A percentile compares a stretch with the other conserved stretches of the same genome.
Conservation (phyloP, 2,888 invertebrate species). For the Cancer borealis region DNA sequence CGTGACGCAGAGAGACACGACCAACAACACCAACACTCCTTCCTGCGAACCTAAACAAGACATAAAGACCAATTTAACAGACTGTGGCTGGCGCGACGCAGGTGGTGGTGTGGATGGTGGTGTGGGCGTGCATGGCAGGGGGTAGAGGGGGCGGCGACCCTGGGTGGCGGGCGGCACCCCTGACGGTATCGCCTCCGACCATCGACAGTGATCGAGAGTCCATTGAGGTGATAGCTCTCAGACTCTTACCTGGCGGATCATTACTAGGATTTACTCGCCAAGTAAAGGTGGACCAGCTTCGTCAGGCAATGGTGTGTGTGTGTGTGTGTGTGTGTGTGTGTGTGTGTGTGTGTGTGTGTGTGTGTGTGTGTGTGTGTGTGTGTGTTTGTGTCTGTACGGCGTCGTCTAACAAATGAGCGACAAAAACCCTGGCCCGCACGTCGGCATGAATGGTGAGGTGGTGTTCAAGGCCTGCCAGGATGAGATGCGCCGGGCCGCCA, state of each 20-base stretch:
- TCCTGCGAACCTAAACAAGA: not conserved
- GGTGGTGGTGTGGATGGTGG: not conserved
- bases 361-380: conserved; percentile 62
- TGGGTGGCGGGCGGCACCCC: conserved; percentile 32
- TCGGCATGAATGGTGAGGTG: not conserved
- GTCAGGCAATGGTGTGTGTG: conserved; percentile 45
- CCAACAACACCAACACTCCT: not conserved
- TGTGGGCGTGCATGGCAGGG: not conserved
- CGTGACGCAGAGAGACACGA: not conserved
- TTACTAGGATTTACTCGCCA: conserved; percentile 28
- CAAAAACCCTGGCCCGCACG: not conserved
- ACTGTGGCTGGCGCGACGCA: conserved; percentile 14
- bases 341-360: conserved; percentile 62
- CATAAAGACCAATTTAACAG: not conserved
- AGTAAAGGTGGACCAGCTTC: not conserved
- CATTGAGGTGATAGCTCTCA: conserved; percentile 25
- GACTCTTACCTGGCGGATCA: conserved; percentile 4
- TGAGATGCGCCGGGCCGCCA: not conserved
- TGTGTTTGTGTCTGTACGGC: conserved; percentile 52
- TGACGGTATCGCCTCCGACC: conserved; percentile 54
- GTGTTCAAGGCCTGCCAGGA: not conserved
- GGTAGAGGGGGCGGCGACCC: not conserved
- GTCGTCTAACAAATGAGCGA: conserved; percentile 7
- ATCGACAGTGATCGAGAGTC: conserved; percentile 64
- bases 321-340: conserved; percentile 59